Evolutionary conservation across 2,888 invertebrate species (phyloP), one percentile per base, ranked within the genome.

Genomic region (Merodon equestris): DNA sequence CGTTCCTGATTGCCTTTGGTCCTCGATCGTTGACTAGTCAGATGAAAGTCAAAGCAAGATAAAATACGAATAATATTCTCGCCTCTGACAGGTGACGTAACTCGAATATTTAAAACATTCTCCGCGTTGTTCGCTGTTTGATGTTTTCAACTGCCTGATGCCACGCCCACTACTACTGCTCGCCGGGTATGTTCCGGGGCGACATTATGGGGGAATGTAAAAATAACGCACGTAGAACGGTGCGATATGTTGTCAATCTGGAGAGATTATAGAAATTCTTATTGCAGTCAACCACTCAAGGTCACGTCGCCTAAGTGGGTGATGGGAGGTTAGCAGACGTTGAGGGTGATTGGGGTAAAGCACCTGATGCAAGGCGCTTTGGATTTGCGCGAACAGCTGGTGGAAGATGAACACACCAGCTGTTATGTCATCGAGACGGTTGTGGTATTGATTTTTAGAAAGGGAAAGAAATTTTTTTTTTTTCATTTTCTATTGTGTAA

Each of bases 1-100:
- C 57, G 19, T 38, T 7, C 27, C 27, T 7, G 27, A 27, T 4
- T 4, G 2, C 7, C 27, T 7, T 27, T 27, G 27, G 3, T 27
- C 7, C 27, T 27, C 27, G 27, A 27, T 27, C 27, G 27, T 27
- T 27, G 3, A 7, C 3, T 27, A 7, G 2, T 27, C 7, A 4
- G 27, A 7, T 27, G 27, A 27, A 27, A 27, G 7, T 27, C 27
- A 10, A 19, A 67, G 47, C 38, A 34, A 45, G 7, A 44, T 56
- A 57, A 64, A 14, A 42, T 42, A 45, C 44, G n/a, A 57, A 42
- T 51, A 58, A 48, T 75, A 60, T 66, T 72, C 72, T 63, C 56
- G 19, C 14, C 42, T 63, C 58, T 73, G 77, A 58, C 77, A 40
- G 53, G 63, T 77, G 77, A 77, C 77, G 77, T 73, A 77, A 73